Evolutionary conservation across 2,888 invertebrate species (phyloP).

Genomic region (Ormyrus rosae): DNA sequence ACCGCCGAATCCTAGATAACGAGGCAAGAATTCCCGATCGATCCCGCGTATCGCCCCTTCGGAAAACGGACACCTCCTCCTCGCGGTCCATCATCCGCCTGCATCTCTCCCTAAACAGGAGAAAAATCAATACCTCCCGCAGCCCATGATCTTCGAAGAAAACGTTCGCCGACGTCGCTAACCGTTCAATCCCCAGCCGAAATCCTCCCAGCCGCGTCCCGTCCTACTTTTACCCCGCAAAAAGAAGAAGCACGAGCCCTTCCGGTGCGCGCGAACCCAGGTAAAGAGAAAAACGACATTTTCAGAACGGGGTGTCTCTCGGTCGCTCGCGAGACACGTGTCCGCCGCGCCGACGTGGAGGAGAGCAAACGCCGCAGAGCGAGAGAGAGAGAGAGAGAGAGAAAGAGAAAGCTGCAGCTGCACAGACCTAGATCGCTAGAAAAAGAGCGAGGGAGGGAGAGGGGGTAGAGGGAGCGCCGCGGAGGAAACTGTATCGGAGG

Average conservation of each 20-base stretch:
- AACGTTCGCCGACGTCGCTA: too few relatives aligned
- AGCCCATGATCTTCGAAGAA: too few relatives aligned
- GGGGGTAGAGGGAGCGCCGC: not conserved
- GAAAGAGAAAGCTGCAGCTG: constrained; percentile 23
- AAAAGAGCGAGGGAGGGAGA: constrained; percentile 9
- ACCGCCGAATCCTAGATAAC: constrained; percentile 20
- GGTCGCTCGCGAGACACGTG: constrained; percentile 23
- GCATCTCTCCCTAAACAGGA: too few relatives aligned
- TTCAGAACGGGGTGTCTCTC: not conserved
- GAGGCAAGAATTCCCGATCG: not conserved
- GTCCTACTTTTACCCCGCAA: too few relatives aligned
- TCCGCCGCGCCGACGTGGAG: not conserved
- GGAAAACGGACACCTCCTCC: not conserved
- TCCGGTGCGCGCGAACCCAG: too few relatives aligned
- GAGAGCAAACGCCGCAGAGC: not conserved
- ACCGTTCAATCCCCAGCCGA: too few relatives aligned
- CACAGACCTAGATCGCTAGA: not conserved
- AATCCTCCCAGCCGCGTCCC: too few relatives aligned
- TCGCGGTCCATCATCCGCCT: not conserved
- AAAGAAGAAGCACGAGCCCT: too few relatives aligned
- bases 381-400: constrained; percentile 46
- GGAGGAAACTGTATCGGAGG: not conserved
- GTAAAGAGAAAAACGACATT: not conserved
- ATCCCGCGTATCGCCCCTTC: not conserved
- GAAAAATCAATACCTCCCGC: too few relatives aligned